Evolutionary conservation across 2,888 invertebrate species (phyloP), one percentile per base, ranked within the genome.

Genomic region (Hypomecis atomaria): DNA sequence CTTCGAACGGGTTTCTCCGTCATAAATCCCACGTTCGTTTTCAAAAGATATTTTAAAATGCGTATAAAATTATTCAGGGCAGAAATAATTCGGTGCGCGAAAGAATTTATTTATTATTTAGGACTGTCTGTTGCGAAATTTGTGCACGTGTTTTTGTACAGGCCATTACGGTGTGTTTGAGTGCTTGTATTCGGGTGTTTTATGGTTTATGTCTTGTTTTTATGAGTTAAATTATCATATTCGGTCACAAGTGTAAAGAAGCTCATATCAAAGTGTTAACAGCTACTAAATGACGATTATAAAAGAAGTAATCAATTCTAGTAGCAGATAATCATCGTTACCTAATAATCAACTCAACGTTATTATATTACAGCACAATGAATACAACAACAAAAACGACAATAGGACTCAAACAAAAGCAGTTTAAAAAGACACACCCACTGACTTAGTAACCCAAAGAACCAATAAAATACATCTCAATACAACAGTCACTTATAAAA

Each of bases 51-150:
- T 89, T 92, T 92, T 92, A 90, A 92, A 92, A 92, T 83, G 92
- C 90, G 92, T 92, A 91, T 90, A 89, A 91, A 90, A 90, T 90
- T 90, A 92, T 92, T 88, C 88, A 88, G 90, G 85, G 91, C 90
- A 90, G 85, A 88, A 87, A 88, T 91, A 89, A 91, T 91, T 88
- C 81, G 85, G 82, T 83, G 82, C 73, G 81, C 80, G 76, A 73
- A 78, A 82, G 79, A 80, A 84, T 86, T 86, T 86, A 84, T 88
- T 88, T 84, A 82, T 86, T 86, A 83, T 84, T 84, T 75, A 73
- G 73, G 70, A 77, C 77, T 74, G 77, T 70, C 63, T 79, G 74
- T 76, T 80, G 83, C 82, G 79, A 84, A 83, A 78, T 77, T 67
- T 67, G 76, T 85, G 84, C 89, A 88, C 89, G 89, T 89, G 89